Evolutionary conservation across 2,888 invertebrate species (phyloP).

Genomic region (Drosophila monieri): DNA sequence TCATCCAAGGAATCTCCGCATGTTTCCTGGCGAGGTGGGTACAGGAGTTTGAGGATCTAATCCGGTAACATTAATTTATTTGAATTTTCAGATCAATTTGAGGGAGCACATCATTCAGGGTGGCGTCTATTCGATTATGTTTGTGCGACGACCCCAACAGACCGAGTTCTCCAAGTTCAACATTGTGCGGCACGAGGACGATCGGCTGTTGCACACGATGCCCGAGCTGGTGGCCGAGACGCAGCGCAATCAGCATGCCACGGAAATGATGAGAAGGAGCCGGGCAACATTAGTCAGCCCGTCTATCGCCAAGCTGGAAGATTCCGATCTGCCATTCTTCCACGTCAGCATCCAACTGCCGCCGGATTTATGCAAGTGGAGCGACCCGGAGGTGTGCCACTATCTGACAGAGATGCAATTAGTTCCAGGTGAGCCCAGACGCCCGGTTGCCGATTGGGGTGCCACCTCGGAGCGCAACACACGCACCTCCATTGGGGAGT

Average conservation of each 20-base stretch:
- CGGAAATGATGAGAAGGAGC: not conserved
- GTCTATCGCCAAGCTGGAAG: constrained; percentile 9
- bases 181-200: constrained; percentile 70
- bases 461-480: not conserved
- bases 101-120: constrained; percentile 76
- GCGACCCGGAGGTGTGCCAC: constrained; percentile 75
- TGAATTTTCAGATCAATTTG: constrained; percentile 73
- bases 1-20: constrained; percentile 58
- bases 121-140: constrained; percentile 77
- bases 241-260: fast-evolving
- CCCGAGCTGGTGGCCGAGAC: constrained; percentile 45
- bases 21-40: constrained; percentile 68
- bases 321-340: constrained; percentile 64
- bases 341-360: constrained; percentile 71
- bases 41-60: not conserved
- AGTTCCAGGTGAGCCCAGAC: not conserved
- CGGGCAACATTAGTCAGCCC: not conserved
- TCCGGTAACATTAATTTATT: not conserved
- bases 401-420: constrained; percentile 51
- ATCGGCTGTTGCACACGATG: constrained; percentile 50
- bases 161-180: constrained; percentile 69
- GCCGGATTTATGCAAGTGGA: constrained; percentile 72
- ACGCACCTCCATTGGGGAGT: not conserved
- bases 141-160: constrained; percentile 68
- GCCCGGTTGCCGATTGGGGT: not conserved